These are phyloP conservation scores for Callinectes sapidus DNA, from an alignment of 2,888 invertebrate species.

Conservation along the genomic window DNA sequence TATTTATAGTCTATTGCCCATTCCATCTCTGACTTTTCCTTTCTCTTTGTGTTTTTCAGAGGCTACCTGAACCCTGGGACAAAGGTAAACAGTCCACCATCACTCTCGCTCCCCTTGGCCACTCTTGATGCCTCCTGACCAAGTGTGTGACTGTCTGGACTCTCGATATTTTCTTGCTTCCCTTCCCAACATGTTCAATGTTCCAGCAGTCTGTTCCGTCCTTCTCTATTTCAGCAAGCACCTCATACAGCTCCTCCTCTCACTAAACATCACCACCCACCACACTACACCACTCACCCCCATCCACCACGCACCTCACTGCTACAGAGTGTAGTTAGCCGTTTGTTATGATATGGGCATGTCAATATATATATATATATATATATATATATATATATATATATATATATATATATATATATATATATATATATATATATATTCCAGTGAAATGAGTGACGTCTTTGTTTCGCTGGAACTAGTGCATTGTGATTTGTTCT, in stretches of 20 bases:
- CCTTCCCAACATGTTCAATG: slow-evolving; percentile 48
- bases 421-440: not conserved
- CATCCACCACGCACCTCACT: not conserved
- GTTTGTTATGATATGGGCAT: slow-evolving; percentile 7
- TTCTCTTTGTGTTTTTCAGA: slow-evolving; percentile 73
- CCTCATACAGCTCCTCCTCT: not conserved
- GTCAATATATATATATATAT: not conserved
- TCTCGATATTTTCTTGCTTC: slow-evolving; percentile 39
- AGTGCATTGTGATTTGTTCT: not conserved
- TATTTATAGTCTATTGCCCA: slow-evolving; percentile 64
- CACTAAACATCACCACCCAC: not conserved
- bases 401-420: slow-evolving; percentile 37
- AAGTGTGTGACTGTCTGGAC: slow-evolving; percentile 65
- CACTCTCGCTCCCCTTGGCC: slow-evolving; percentile 62
- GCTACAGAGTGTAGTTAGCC: not conserved
- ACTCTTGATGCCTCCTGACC: slow-evolving; percentile 61
- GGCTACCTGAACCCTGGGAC: slow-evolving; percentile 72
- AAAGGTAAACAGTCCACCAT: slow-evolving; percentile 72
- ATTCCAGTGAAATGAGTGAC: not conserved
- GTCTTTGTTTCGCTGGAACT: not conserved
- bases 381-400: slow-evolving; percentile 34
- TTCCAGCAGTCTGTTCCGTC: slow-evolving; percentile 36
- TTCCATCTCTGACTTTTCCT: slow-evolving; percentile 70
- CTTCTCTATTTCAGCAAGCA: slow-evolving; percentile 21
- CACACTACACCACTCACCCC: not conserved